Percentiles rank a stretch among this genome's conserved stretches.
These are phyloP conservation scores for Nothura maculosa DNA, from an alignment of 2,797 vertebrate species.

Conservation along the genomic window DNA sequence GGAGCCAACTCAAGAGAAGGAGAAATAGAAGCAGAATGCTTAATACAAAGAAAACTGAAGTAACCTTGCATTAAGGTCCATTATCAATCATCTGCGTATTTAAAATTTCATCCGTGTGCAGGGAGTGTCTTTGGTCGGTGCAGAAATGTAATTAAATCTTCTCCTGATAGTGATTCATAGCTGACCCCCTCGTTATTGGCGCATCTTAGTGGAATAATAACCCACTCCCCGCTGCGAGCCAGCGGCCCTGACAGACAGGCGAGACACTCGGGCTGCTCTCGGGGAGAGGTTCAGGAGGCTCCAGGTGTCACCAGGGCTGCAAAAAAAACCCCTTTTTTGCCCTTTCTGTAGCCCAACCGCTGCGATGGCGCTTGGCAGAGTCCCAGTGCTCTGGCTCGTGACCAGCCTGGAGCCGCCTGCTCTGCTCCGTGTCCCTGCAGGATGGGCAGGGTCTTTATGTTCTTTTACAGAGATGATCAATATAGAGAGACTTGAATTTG, in stretches of 20 bases:
- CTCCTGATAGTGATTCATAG: not conserved
- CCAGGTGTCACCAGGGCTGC: not conserved
- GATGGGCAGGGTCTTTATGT: not conserved
- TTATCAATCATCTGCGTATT: not conserved
- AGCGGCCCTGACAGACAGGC: conserved; percentile 1
- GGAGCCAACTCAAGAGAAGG: not conserved
- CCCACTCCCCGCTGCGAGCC: conserved; percentile 36
- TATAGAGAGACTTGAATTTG: not conserved
- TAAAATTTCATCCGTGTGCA: not conserved
- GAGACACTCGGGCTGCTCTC: not conserved
- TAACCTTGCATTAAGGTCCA: conserved; percentile 24
- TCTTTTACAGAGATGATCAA: not conserved
- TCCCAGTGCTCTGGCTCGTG: not conserved
- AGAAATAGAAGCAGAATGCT: not conserved
- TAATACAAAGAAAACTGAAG: not conserved
- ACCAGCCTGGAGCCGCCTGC: not conserved
- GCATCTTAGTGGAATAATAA: conserved; percentile 16
- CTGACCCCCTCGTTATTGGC: conserved; percentile 22
- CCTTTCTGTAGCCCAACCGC: not conserved
- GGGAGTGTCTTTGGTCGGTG: not conserved
- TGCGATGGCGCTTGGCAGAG: not conserved
- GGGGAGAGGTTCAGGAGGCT: conserved; percentile 8
- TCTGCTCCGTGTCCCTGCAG: not conserved
- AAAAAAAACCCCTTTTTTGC: not conserved
- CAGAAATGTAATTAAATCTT: conserved; percentile 31